These are phyloP conservation scores for Tetranychus urticae DNA, from an alignment of 1,140 invertebrate species.

Conservation along the genomic window DNA sequence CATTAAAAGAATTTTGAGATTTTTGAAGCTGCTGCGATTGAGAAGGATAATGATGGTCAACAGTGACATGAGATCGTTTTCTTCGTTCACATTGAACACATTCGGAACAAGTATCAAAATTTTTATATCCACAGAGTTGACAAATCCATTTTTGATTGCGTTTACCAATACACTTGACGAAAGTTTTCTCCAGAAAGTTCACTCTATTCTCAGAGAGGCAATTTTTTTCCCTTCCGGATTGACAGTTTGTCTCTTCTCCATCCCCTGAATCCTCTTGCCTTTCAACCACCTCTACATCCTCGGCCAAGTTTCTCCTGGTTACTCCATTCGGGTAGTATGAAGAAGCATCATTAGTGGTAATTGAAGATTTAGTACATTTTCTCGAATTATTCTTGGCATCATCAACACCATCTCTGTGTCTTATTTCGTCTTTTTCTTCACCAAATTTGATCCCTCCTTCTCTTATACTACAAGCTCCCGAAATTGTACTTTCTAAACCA, in stretches of 20 bases:
- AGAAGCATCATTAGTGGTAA: too few relatives aligned
- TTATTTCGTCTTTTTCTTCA: too few relatives aligned
- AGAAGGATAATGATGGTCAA: neutral
- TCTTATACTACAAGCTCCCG: too few relatives aligned
- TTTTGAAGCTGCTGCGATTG: neutral
- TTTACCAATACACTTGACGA: slow-evolving; percentile 14
- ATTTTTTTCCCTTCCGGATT: too few relatives aligned
- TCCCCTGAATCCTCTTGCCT: neutral
- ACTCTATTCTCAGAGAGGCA: too few relatives aligned
- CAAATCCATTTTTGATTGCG: slow-evolving; percentile 14
- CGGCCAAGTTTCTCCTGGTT: neutral
- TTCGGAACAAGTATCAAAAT: slow-evolving; percentile 14
- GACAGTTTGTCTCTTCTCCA: too few relatives aligned
- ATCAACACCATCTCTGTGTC: too few relatives aligned
- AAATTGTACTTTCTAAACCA: too few relatives aligned
- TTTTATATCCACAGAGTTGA: slow-evolving; percentile 11
- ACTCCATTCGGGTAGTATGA: too few relatives aligned
- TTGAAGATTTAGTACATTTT: too few relatives aligned
- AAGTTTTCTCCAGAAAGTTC: slow-evolving; percentile 14
- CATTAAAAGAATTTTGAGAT: neutral
- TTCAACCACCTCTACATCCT: slow-evolving; percentile 6
- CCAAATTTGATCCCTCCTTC: too few relatives aligned
- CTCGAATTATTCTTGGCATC: too few relatives aligned
- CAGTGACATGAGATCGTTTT: neutral
- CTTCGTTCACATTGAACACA: slow-evolving; percentile 13